Conservation (phyloP, 2,113 vertebrate genomes). For the Saccopteryx leptura region DNA sequence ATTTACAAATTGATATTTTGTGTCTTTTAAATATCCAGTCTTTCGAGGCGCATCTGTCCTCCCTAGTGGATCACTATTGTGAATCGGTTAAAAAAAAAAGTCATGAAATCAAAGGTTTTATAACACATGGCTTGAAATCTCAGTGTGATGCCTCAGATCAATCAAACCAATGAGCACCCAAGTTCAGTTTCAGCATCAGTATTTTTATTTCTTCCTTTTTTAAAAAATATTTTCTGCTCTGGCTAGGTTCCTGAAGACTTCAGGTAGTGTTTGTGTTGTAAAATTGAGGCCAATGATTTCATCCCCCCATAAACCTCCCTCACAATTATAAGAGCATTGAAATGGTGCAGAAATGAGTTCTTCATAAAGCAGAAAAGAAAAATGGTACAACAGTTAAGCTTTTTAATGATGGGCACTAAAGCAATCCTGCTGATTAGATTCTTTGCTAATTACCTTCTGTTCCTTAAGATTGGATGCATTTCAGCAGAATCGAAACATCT, state of each 20-base stretch:
- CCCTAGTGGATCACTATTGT: constrained; percentile 36
- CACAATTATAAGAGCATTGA: constrained; percentile 79
- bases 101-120: constrained; percentile 54
- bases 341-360: constrained; percentile 78
- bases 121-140: constrained; percentile 59
- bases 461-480: constrained; percentile 77
- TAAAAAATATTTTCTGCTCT: constrained; percentile 25
- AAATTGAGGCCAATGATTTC: constrained; percentile 83
- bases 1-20: constrained; percentile 80
- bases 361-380: constrained; percentile 83
- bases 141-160: constrained; percentile 64
- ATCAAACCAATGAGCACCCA: constrained; percentile 63
- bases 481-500: constrained; percentile 75
- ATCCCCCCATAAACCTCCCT: constrained; percentile 77
- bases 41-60: constrained; percentile 51
- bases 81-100: not conserved
- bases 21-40: constrained; percentile 75
- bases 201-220: constrained; percentile 57
- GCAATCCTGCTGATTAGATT: constrained; percentile 84
- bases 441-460: constrained; percentile 85
- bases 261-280: constrained; percentile 82
- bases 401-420: constrained; percentile 85
- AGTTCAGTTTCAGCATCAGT: constrained; percentile 61
- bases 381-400: constrained; percentile 76
- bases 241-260: constrained; percentile 63